Base-by-base conservation (phyloP, 2,113 vertebrate genomes). In the Rhombomys opimus region DNA sequence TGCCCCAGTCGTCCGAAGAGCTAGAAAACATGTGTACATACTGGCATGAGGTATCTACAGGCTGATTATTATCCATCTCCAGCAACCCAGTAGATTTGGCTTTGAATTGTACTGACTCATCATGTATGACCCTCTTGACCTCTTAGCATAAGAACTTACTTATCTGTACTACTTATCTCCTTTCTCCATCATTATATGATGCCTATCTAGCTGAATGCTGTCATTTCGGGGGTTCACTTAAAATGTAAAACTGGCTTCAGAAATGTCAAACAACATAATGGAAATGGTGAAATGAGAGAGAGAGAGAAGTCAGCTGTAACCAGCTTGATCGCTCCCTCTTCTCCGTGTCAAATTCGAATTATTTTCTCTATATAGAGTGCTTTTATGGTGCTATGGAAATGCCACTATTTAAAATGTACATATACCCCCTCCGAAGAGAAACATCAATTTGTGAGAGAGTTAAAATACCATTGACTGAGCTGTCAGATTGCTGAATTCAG, bases 231-330 rank as follows among this genome's bases (percentile, higher is more conserved):
- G 75, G 57, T 41, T 54, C 68, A 72, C 73, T 54, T 81, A 57
- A 90, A 87, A 95, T 88, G 20, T 81, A 92, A 94, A 96, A 52
- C 52, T 93, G 63, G 63, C 52, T 96, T 93, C 76, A 77, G 85
- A 98, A 95, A 93, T 91, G 85, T 93, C 95, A 96, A 75, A 65
- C 20, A 78, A 61, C 78, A 84, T 70, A 70, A 89, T n/a, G 65
- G 38, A 50, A 90, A 68, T 76, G 65, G 59, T 88, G 59, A 95
- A 78, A 54, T 73, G 61, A 90, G 77, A 91, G 50, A 59, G 38
- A 11, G 63, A 23, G 22, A 23, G 87, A 94, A 70, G 32, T 89
- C 94, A 80, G 68, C n/a, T 91, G 12, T 46, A 87, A 52, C 41
- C 22, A 90, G 9, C 11, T 59, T 30, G 7, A 0, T 10, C 9